phyloP scores from a whole-genome alignment of 2,113 vertebrate species.

The Marcusenius ussheri region DNA sequence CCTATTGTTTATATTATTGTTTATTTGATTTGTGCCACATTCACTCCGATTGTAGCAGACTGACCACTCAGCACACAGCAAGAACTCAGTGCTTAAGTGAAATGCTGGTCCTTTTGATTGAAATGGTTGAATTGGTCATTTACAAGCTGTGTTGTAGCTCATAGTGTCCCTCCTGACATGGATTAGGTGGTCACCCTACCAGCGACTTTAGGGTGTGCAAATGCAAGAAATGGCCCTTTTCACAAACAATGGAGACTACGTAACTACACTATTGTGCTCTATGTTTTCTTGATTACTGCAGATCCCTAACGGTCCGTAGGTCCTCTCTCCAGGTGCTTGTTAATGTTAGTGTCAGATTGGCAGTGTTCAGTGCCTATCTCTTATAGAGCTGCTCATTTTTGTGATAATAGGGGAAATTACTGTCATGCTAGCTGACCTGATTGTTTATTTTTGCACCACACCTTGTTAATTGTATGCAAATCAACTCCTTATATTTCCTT shows the following conservation, averaged over 20 bases:
- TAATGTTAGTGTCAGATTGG: background rate
- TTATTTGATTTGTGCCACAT: no score
- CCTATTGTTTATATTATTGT: no score
- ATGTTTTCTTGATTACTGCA: background rate
- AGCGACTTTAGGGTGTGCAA: background rate
- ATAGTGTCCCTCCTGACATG: no score
- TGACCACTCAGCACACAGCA: no score
- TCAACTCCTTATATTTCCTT: background rate
- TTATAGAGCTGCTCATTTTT: background rate
- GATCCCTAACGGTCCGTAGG: background rate
- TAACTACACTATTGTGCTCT: background rate
- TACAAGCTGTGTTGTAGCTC: no score
- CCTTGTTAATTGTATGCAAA: background rate
- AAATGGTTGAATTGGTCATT: no score
- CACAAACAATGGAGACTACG: background rate
- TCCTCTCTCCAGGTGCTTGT: background rate
- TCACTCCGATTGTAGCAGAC: background rate
- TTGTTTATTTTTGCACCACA: background rate
- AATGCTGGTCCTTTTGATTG: no score
- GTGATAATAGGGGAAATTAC: background rate
- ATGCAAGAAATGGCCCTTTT: background rate
- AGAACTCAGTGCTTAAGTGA: no score
- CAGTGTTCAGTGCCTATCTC: background rate
- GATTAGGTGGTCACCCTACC: no score
- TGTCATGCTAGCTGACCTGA: background rate